Percentiles rank a stretch among this genome's conserved stretches.
phyloP scores from a whole-genome alignment of 2,113 vertebrate genomes.

The Phrynosoma blainvillii region DNA sequence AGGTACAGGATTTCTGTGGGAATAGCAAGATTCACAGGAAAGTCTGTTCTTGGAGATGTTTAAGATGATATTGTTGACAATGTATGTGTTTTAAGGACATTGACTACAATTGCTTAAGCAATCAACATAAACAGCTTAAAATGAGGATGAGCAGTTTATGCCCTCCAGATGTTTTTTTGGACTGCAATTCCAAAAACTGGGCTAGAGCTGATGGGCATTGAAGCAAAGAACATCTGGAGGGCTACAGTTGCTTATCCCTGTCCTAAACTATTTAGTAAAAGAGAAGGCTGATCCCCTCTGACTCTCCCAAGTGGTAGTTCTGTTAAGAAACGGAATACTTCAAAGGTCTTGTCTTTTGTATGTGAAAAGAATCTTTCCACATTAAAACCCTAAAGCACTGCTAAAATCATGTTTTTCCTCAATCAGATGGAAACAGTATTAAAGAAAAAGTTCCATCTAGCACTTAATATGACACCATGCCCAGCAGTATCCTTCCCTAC shows the following conservation, averaged over 20 bases:
- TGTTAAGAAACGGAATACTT: not conserved
- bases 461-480: too few species aligned
- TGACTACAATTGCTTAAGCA: not conserved
- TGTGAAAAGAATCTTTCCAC: not conserved
- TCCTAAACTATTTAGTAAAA: not conserved
- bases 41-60: not conserved
- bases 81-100: not conserved
- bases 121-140: not conserved
- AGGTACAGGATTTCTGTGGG: not conserved
- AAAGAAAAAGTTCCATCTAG: too few species aligned
- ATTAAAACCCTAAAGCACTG: too few species aligned
- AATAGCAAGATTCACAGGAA: not conserved
- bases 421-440: too few species aligned
- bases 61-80: not conserved
- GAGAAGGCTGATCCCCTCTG: not conserved
- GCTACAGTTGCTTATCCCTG: too few species aligned
- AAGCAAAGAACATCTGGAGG: too few species aligned
- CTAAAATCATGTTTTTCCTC: too few species aligned
- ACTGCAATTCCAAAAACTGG: too few species aligned
- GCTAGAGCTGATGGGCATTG: too few species aligned
- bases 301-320: not conserved
- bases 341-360: not conserved
- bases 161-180: too few species aligned
- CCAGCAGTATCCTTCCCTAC: too few species aligned
- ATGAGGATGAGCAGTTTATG: too few species aligned